Evolutionary conservation across 1,140 invertebrate genomes (phyloP).

Genomic region (Drosophila serrata): DNA sequence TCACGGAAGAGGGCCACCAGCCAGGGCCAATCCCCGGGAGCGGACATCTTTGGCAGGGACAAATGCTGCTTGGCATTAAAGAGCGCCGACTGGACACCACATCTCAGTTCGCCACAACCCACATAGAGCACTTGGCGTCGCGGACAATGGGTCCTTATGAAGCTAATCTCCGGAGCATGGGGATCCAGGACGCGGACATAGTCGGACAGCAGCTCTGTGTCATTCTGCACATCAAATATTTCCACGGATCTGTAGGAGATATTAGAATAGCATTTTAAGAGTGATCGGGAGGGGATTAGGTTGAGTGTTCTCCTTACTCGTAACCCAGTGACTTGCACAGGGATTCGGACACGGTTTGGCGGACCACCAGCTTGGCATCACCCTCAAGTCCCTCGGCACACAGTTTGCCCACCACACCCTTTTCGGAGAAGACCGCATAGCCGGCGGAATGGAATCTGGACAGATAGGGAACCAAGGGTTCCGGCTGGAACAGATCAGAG

Average conservation of each 20-base stretch:
- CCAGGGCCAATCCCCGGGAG: constrained; percentile 95
- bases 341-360: constrained; percentile 90
- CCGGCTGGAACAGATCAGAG: constrained; percentile 86
- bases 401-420: constrained; percentile 92
- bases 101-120: constrained; percentile 91
- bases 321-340: constrained; percentile 91
- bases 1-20: constrained; percentile 93
- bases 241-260: constrained; percentile 86
- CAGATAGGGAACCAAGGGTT: constrained; percentile 88
- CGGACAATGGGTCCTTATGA: constrained; percentile 90
- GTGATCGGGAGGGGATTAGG: not conserved
- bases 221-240: constrained; percentile 87
- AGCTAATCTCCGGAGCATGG: constrained; percentile 91
- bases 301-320: constrained; percentile 87
- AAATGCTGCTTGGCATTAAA: constrained; percentile 86
- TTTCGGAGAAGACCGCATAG: constrained; percentile 93
- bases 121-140: constrained; percentile 93
- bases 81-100: constrained; percentile 90
- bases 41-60: constrained; percentile 89
- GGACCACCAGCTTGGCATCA: constrained; percentile 85
- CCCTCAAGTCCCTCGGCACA: constrained; percentile 90
- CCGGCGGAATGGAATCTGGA: constrained; percentile 90
- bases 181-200: constrained; percentile 94
- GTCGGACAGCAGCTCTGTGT: constrained; percentile 86
- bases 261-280: not conserved